Evolutionary conservation across 1,140 invertebrate genomes (phyloP), one percentile per base, ranked within the genome.

Genomic region (Chelonus insularis): DNA sequence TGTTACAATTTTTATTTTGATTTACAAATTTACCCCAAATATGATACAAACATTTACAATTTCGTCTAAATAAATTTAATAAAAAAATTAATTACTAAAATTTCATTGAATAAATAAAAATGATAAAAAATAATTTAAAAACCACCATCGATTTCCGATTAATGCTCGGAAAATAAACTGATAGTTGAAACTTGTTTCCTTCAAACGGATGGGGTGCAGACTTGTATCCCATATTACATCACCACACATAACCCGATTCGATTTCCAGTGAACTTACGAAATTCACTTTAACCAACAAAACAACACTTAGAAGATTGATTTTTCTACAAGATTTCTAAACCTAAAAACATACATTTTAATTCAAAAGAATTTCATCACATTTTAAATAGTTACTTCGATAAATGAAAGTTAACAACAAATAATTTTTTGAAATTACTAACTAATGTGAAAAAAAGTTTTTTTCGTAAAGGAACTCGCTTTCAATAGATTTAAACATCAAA

Each of bases 291-390:
- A 48, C 45, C 45, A 48, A 23, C 18, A 12, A n/a, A 36, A 29
- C 14, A 55, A 34, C 52, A 55, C 52, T 55, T 39, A 55, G 52
- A 29, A 55, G 32, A 55, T 55, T 55, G 52, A 55, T 55, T 55
- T 55, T 55, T 55, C 34, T 21, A 55, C 52, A 32, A 29, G 45
- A 12, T 48, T 18, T 18, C 45, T 21, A 16, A 29, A 36, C 16
- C 18, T 18, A 16, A 20, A 16, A 18, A 43, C 16, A 7, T 14
- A 20, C 41, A 8, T 2, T 16, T 16, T 5, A 48, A 23, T 48
- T 48, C 7, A 9, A 23, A n/a, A 21, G 45, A 48, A 23, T 48
- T 45, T 45, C 14, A 18, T 25, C 18, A 9, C 11, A 12, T 4
- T 11, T 12, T 25, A 25, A 48, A 48, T 21, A 20, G 11, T 25